Conservation (phyloP, 2,113 vertebrate genomes). For the Oenanthe oenanthe region DNA sequence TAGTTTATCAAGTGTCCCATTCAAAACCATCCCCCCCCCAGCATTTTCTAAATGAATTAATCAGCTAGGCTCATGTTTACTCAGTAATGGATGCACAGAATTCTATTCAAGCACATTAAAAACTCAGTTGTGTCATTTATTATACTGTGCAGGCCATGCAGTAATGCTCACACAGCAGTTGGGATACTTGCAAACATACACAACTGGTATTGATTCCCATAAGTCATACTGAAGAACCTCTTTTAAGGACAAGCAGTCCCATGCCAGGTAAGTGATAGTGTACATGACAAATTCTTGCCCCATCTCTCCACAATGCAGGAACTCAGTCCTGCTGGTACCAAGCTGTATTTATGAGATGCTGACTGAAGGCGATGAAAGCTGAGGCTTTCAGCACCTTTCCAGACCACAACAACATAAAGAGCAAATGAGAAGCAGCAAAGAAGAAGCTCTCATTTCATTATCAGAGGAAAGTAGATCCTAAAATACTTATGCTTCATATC, state of each 20-base stretch:
- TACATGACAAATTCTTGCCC: neutral
- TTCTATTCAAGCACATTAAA: neutral
- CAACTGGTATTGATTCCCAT: neutral
- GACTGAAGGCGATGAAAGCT: neutral
- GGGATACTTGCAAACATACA: neutral
- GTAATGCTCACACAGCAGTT: neutral
- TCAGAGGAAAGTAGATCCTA: neutral
- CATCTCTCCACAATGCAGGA: neutral
- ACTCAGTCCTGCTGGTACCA: neutral
- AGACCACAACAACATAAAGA: neutral
- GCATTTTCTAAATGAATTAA: neutral
- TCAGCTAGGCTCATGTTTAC: neutral
- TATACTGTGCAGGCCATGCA: neutral
- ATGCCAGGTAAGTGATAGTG: neutral
- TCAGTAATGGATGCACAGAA: neutral
- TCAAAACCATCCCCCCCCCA: too few species aligned
- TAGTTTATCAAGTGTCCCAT: neutral
- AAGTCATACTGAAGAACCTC: neutral
- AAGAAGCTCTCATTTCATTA: neutral
- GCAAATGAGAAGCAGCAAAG: neutral
- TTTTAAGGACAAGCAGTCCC: neutral
- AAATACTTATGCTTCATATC: neutral
- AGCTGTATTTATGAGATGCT: neutral
- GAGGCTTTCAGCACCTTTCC: neutral
- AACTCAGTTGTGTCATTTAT: neutral